These are phyloP conservation scores for Microtus ochrogaster DNA, from an alignment of 2,113 vertebrate species.

Conservation along the genomic window DNA sequence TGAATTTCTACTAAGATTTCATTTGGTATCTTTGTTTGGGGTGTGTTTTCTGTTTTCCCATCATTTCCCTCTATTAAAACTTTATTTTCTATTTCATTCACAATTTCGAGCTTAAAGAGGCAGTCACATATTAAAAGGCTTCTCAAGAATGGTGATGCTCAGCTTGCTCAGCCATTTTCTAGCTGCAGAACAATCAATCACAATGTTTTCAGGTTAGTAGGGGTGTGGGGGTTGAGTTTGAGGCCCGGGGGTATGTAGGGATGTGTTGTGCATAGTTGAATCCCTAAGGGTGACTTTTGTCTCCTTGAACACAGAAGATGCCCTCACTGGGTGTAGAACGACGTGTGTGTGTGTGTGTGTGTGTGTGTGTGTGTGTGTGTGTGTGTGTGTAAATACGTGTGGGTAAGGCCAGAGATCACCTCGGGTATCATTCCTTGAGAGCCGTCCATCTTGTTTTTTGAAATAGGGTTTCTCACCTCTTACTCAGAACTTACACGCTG, in stretches of 20 bases:
- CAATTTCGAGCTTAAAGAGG: not conserved
- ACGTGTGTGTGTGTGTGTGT: no score
- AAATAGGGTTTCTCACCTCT: not conserved
- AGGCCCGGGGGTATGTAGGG: no score
- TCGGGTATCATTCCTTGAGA: not conserved
- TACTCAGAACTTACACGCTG: not conserved
- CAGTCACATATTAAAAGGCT: not conserved
- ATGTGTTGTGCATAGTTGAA: not conserved
- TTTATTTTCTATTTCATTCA: slow-evolving; percentile 31
- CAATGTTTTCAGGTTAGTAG: not conserved
- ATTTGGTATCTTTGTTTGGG: not conserved
- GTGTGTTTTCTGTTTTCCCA: not conserved
- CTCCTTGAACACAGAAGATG: not conserved
- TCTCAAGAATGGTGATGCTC: not conserved
- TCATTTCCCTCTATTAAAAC: not conserved
- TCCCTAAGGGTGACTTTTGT: not conserved
- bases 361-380: no score
- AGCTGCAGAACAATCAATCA: not conserved
- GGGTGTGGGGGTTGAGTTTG: fast-evolving
- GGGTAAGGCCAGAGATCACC: not conserved
- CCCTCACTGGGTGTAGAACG: not conserved
- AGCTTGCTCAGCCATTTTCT: not conserved
- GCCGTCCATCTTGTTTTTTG: not conserved
- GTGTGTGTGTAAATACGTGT: not conserved
- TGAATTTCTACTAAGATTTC: not conserved